phyloP scores from a whole-genome alignment of 2,797 vertebrate genomes.

The Neomorphus geoffroyi region DNA sequence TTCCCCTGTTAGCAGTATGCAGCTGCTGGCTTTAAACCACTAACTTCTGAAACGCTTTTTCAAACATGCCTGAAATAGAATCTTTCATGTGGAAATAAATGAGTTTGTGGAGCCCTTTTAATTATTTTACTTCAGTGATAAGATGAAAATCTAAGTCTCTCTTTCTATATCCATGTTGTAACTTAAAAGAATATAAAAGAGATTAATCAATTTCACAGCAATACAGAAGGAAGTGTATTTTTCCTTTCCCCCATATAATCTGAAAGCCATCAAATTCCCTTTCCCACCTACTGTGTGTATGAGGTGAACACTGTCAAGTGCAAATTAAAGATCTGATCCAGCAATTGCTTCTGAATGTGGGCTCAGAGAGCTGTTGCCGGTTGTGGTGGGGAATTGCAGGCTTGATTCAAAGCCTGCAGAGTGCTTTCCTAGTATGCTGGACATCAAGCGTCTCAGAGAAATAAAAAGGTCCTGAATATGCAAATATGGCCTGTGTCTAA shows the following conservation, averaged over 20 bases:
- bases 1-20: neutral
- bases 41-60: conserved; percentile 33
- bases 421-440: rapidly evolving
- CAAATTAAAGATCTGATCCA: conserved; percentile 31
- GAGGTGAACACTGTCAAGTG: neutral
- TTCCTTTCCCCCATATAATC: neutral
- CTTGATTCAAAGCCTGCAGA: neutral
- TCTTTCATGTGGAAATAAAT: conserved; percentile 45
- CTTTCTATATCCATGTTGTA: neutral
- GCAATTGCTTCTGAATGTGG: neutral
- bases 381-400: neutral
- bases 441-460: neutral
- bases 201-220: neutral
- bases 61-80: conserved; percentile 18
- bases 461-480: neutral
- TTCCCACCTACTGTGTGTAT: neutral
- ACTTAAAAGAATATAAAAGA: neutral
- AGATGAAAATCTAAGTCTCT: conserved; percentile 36
- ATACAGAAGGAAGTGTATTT: conserved; percentile 4
- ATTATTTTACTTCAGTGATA: conserved; percentile 48
- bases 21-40: neutral
- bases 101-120: conserved; percentile 19
- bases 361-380: rapidly evolving
- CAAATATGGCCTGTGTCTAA: neutral
- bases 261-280: neutral